Percentiles rank a stretch among this genome's conserved stretches.
phyloP scores from a whole-genome alignment of 2,888 invertebrate species.

The Amblyteles armatorius region DNA sequence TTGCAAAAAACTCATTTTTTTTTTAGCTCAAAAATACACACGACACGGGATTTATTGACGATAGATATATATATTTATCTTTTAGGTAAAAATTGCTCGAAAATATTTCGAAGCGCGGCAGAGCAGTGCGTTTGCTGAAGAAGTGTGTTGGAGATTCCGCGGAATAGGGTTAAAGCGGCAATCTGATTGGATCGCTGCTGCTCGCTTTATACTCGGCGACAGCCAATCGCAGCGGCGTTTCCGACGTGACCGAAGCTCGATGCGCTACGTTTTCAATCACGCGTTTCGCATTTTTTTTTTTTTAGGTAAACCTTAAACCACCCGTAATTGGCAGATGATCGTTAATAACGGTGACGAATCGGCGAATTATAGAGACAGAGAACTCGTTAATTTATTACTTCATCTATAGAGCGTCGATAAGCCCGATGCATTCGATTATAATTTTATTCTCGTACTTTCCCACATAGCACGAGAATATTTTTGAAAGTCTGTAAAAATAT shows the following conservation, averaged over 20 bases:
- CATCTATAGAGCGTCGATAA: not conserved
- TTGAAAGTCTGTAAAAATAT: no score
- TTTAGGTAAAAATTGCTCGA: not conserved
- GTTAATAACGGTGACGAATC: not conserved
- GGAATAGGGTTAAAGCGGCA: not conserved
- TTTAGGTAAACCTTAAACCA: not conserved
- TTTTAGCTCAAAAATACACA: not conserved
- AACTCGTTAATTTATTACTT: not conserved
- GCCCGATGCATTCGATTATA: not conserved
- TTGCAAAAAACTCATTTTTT: not conserved
- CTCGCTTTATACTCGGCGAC: not conserved
- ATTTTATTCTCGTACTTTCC: not conserved
- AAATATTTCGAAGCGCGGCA: not conserved
- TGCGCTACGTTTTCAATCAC: slow-evolving; percentile 70
- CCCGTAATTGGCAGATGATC: not conserved
- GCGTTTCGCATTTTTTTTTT: not conserved
- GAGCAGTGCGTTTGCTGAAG: not conserved
- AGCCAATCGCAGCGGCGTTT: not conserved
- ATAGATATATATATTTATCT: not conserved
- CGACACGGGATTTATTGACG: not conserved
- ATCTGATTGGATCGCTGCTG: not conserved
- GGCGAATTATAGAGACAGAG: not conserved
- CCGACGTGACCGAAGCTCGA: not conserved
- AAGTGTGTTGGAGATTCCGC: not conserved
- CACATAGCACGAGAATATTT: no score